phyloP scores from a whole-genome alignment of 2,888 invertebrate genomes.

The Leptopilina drosophilae region DNA sequence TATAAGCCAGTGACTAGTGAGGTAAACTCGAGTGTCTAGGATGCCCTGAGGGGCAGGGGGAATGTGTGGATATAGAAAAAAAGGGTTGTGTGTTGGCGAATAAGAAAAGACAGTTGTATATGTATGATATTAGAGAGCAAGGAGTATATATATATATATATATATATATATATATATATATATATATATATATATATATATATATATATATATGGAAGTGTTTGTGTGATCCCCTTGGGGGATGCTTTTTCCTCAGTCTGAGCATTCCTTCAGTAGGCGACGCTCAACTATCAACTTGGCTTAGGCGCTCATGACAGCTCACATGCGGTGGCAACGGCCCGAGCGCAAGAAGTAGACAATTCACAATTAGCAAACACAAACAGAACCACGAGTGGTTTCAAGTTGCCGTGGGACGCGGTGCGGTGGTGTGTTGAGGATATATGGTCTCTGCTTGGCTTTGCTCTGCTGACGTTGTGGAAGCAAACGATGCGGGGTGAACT shows the following conservation, averaged over 20 bases:
- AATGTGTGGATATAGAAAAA: conserved; percentile 44
- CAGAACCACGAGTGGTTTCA: conserved; percentile 73
- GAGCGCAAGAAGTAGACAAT: conserved; percentile 74
- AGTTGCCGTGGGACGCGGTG: conserved; percentile 66
- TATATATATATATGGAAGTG: too few relatives aligned
- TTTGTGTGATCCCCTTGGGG: conserved; percentile 55
- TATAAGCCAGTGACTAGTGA: conserved; percentile 69
- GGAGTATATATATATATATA: too few relatives aligned
- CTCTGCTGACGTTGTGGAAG: conserved; percentile 61
- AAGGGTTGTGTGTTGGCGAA: conserved; percentile 54
- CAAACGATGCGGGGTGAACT: conserved; percentile 58
- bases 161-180: too few relatives aligned
- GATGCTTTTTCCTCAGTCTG: conserved; percentile 69
- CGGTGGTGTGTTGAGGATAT: conserved; percentile 58
- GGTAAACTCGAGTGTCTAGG: conserved; percentile 72
- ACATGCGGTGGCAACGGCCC: conserved; percentile 61
- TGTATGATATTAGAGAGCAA: conserved; percentile 22
- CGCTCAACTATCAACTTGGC: conserved; percentile 27
- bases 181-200: too few relatives aligned
- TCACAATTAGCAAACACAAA: conserved; percentile 77
- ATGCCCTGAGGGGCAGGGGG: conserved; percentile 44
- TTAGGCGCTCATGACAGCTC: conserved; percentile 56
- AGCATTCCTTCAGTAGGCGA: conserved; percentile 66
- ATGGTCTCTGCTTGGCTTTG: conserved; percentile 32
- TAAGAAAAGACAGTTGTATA: conserved; percentile 17